Base-by-base conservation (phyloP, 92 coral and sea anemone species). In the Epizoanthus illoricatus region DNA sequence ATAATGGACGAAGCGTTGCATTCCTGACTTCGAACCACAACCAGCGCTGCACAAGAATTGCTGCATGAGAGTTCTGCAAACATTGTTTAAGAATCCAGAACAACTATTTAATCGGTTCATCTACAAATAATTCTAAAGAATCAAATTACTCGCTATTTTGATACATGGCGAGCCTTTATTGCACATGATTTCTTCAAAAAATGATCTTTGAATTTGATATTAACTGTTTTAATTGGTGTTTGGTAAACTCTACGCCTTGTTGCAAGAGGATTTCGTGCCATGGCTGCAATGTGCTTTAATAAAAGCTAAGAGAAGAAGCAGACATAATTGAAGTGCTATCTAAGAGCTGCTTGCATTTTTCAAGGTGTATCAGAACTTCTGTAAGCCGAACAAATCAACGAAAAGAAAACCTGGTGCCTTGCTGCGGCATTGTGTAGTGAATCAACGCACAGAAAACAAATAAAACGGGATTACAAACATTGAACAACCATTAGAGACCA, bases 1-100 rank as follows among this genome's bases (percentile, higher is more conserved):
- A 28, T 2, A 28, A 28, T 54, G 91, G 88, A 64, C 85, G 87
- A 5, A 91, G 90, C 57, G 65, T 91, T 24, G 82, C 90, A 21
- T 91, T 91, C 49, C 92, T 61, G 90, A 87, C 59, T 86, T 86
- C 70, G 87, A 89, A 81, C 75, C 90, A 4, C 76, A 72, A 40
- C 89, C 88, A 55, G 81, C 84, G 21, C 81, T 83, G 20, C 85
- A 82, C 41, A 87, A 87, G 66, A 84, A 84, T 33, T 76, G 91
- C 58, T 92, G 90, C 43, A 72, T 83, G 16, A 86, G 76, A 74
- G 90, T 85, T 57, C 65, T 91, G 49, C 71, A 78, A 4, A 79
- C 83, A 84, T 60, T 81, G 71, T 73, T 88, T 72, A 69, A 66
- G 71, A 81, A 91, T 61, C 75, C 79, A 40, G 69, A 67, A 1